Base-by-base conservation (phyloP, 2,888 invertebrate species). In the Patella depressa region DNA sequence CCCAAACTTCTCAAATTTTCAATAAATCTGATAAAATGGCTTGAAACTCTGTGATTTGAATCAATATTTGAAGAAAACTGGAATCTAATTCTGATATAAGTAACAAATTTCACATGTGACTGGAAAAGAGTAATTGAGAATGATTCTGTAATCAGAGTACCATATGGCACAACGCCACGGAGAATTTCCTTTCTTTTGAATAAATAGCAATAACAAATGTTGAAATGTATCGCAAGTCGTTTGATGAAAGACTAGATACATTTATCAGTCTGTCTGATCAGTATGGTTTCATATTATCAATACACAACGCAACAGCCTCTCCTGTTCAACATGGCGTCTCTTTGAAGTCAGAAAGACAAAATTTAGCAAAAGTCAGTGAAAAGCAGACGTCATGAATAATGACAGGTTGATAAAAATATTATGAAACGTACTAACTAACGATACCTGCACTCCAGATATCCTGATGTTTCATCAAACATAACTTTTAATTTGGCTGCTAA, bases 51-150 rank as follows among this genome's bases (percentile, higher is more conserved):
- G 65, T 24, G 65, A 65, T 65, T 65, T 65, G 24, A 65, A 65
- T 65, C 65, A 65, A 65, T 65, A 65, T 65, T 65, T 24, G 24
- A 65, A 45, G 9, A 45, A 5, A 45, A 65, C 12, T 65, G 65
- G 19, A 65, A 65, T 65, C 65, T 65, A 24, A 65, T 65, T 45
- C 65, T 24, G 24, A 65, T 65, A 65, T 19, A 65, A 65, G 12
- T 65, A 24, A 65, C 19, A 65, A 65, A 65, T 65, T 65, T 65
- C 65, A 65, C 65, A 65, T 65, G 65, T 65, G 65, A 65, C 65
- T 65, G 65, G 65, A 24, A 45, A 65, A 24, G 24, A 65, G 65
- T 65, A 65, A 65, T 65, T 65, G 65, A 65, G 65, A 65, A 65
- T 65, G 11, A 24, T 65, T 65, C 24, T 11, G 65, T 65, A 65